Evolutionary conservation across 2,113 vertebrate genomes (phyloP).

Genomic region (Bos javanicus): DNA sequence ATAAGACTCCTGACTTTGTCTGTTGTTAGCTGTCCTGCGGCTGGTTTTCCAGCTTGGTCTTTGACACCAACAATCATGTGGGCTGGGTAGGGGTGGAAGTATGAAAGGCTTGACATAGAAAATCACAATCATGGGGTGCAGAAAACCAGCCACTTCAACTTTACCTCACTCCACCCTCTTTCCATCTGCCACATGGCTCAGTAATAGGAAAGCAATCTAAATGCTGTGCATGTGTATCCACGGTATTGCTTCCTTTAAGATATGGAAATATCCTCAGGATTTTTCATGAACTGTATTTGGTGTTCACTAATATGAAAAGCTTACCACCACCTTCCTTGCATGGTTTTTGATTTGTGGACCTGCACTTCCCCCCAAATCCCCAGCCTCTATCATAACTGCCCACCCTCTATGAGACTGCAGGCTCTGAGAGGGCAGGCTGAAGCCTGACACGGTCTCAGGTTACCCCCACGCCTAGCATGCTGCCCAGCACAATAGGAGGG

Average conservation of each 20-base stretch:
- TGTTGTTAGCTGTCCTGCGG: background rate
- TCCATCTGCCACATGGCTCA: background rate
- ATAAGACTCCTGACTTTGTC: background rate
- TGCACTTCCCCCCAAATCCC: fast-evolving
- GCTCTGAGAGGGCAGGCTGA: background rate
- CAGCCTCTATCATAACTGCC: background rate
- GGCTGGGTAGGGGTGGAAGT: background rate
- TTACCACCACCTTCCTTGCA: background rate
- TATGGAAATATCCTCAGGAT: background rate
- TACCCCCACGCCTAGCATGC: background rate
- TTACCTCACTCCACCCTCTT: background rate
- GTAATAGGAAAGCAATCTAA: background rate
- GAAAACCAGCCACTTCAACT: background rate
- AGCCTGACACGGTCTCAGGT: background rate
- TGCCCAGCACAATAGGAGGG: background rate
- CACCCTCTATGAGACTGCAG: background rate
- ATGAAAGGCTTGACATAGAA: background rate
- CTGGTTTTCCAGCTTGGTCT: background rate
- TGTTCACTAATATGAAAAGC: background rate
- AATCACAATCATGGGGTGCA: background rate
- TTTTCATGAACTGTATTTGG: background rate
- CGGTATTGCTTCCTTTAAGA: background rate
- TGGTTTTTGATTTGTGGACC: background rate
- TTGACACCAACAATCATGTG: background rate
- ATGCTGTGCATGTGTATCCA: fast-evolving